A percentile compares a stretch with the other conserved stretches of the same genome.
phyloP scores from a whole-genome alignment of 2,113 vertebrate species.

The Xenus cinereus region DNA sequence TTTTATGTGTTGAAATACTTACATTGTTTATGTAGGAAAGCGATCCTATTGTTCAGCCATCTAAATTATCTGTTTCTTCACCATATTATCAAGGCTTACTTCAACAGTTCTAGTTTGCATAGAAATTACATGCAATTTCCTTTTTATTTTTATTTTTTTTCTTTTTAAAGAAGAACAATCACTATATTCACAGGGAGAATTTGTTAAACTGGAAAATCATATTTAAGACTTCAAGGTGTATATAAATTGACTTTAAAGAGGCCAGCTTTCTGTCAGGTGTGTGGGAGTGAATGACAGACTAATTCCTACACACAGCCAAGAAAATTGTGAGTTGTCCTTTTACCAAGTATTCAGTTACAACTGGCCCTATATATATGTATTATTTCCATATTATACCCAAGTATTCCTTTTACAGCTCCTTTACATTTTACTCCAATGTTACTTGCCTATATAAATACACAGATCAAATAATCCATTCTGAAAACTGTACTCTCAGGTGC shows the following conservation, averaged over 20 bases:
- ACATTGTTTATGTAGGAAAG: neutral
- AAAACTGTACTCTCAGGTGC: neutral
- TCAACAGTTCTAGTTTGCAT: neutral
- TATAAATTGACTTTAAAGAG: conserved; percentile 5
- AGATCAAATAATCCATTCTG: neutral
- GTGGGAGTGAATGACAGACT: neutral
- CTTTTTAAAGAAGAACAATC: neutral
- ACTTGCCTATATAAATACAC: neutral
- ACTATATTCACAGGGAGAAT: neutral
- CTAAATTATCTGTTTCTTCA: neutral
- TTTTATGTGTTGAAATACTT: conserved; percentile 20
- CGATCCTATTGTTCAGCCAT: neutral
- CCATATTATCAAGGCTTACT: neutral
- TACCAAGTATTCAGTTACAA: neutral
- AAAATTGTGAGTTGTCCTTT: conserved; percentile 23
- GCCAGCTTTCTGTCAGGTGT: neutral
- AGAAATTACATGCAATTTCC: neutral
- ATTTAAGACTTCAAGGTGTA: conserved; percentile 26
- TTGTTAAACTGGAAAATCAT: neutral
- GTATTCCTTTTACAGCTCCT: neutral
- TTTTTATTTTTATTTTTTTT: neutral
- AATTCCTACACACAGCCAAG: neutral
- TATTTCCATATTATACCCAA: neutral
- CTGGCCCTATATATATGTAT: neutral
- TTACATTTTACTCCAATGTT: neutral